Evolutionary conservation across 2,113 vertebrate genomes (phyloP).

Genomic region (Bothrops jararaca): DNA sequence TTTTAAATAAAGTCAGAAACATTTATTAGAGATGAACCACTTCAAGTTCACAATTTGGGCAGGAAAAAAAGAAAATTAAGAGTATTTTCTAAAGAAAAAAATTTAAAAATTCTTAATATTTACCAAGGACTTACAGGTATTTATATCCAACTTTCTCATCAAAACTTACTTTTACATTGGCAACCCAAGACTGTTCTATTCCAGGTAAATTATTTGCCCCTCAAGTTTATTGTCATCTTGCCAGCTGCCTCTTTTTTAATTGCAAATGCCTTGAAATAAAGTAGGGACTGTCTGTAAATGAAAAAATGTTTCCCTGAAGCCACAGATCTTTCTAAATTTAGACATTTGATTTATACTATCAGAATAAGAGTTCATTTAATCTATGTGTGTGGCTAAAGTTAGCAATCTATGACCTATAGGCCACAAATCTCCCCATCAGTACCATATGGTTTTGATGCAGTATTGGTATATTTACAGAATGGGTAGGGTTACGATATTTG

Average conservation of each 20-base stretch:
- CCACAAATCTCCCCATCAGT: background rate
- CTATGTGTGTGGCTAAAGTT: too few relatives aligned
- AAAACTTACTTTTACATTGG: background rate
- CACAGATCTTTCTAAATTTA: background rate
- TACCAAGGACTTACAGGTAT: background rate
- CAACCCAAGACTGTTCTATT: background rate
- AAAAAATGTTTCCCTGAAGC: background rate
- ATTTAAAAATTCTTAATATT: background rate
- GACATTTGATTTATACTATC: background rate
- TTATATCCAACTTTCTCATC: background rate
- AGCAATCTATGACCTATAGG: background rate
- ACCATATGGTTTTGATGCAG: background rate
- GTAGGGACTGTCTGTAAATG: background rate
- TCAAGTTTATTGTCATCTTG: background rate
- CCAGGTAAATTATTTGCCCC: background rate
- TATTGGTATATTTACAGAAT: background rate
- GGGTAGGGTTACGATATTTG: background rate
- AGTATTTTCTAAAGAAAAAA: background rate
- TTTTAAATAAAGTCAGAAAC: background rate
- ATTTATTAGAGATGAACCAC: background rate
- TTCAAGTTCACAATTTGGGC: background rate
- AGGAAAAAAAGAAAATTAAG: background rate
- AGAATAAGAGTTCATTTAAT: background rate
- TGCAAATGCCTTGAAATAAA: background rate
- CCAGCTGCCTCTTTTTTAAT: background rate